Evolutionary conservation across 92 coral and sea anemone genomes (phyloP), one percentile per base, ranked within the genome.

Genomic region (Meandrina meandrites): DNA sequence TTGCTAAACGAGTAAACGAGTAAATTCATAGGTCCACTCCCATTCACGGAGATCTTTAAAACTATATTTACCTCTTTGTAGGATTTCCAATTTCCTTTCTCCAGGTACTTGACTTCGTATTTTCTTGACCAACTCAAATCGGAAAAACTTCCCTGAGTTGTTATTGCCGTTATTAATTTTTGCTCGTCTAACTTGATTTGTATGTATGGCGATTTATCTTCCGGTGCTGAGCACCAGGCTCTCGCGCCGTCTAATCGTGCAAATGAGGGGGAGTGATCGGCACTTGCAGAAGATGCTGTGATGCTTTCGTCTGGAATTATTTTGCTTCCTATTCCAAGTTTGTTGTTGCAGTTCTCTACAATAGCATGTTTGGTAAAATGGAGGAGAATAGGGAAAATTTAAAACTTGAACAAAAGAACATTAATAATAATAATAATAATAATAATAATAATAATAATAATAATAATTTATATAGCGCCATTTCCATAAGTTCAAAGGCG

Each of bases 161-260:
- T 74, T 60, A 89, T 45, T 0, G 88, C 79, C 28, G 85, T 84
- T 51, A 89, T 89, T 18, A 40, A 50, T 51, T 54, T 71, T 28
- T 47, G 73, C 30, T 57, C 60, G 57, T 48, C 84, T 15, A 88
- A 60, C 0, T n/a, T 2, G 45, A 88, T 88, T 80, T 88, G 79
- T 16, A 88, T 79, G 12, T 68, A 77, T 19, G 88, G 88, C 5
- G 36, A 35, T 10, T 19, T 27, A 68, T 83, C 88, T 28, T 40
- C 72, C 7, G n/a, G 31, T 12, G 32, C 70, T 28, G 88, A n/a
- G 31, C 91, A 89, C 91, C 91, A 89, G 87, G 88, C 84, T 67
- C 48, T n/a, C 0, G 13, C 1, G 27, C 84, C 75, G 37, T 88
- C 48, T n/a, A 83, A 14, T 24, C 91, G 81, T 37, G 88, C 91